These are phyloP conservation scores for Condylura cristata DNA, from an alignment of 2,113 vertebrate genomes.

Conservation along the genomic window DNA sequence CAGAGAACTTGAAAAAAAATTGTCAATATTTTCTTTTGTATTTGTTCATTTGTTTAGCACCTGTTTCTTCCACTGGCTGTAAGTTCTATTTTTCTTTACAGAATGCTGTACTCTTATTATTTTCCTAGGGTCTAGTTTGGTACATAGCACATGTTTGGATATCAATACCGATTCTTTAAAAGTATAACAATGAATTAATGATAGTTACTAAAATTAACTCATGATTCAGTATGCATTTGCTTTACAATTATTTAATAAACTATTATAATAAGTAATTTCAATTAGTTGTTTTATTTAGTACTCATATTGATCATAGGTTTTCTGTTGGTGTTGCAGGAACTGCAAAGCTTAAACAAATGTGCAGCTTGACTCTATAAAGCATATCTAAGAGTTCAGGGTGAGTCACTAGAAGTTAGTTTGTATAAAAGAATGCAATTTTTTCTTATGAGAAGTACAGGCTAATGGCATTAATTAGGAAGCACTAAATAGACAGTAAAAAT, in stretches of 20 bases:
- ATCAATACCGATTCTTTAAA: neutral
- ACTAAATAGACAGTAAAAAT: neutral
- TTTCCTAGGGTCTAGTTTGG: neutral
- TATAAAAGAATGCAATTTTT: neutral
- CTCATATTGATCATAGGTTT: neutral
- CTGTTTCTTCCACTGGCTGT: neutral
- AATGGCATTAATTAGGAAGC: neutral
- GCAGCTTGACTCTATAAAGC: neutral
- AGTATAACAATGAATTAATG: neutral
- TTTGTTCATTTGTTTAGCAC: neutral
- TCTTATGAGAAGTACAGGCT: neutral
- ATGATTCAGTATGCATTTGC: neutral
- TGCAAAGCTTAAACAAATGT: neutral
- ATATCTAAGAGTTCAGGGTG: neutral
- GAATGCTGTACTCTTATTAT: neutral
- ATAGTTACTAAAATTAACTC: neutral
- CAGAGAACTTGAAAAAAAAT: neutral
- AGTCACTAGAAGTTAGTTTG: neutral
- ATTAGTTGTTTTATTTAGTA: neutral
- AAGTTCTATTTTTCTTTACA: neutral
- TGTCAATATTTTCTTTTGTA: neutral
- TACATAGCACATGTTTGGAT: neutral
- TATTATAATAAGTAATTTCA: neutral
- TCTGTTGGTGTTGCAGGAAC: neutral
- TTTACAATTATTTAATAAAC: neutral